A percentile compares a stretch with the other conserved stretches of the same genome.
These are phyloP conservation scores for Lamellibrachia luymesi DNA, from an alignment of 1,140 invertebrate species.

Conservation along the genomic window DNA sequence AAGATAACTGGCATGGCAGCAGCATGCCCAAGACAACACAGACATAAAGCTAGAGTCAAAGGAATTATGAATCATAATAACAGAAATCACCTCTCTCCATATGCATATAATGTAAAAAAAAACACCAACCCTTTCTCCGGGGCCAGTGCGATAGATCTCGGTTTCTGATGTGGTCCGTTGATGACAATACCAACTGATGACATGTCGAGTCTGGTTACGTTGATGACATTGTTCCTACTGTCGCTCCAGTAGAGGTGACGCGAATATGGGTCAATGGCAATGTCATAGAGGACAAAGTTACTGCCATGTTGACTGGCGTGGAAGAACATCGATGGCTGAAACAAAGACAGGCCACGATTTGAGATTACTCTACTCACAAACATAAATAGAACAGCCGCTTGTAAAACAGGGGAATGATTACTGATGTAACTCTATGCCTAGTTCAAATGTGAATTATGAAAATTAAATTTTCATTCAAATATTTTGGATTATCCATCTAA, in stretches of 20 bases:
- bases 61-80: background rate
- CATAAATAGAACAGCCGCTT: too few relatives aligned
- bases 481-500: background rate
- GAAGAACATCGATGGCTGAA: background rate
- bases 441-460: background rate
- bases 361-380: too few relatives aligned
- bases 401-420: too few relatives aligned
- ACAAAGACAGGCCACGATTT: background rate
- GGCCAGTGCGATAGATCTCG: conserved; percentile 79
- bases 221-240: conserved; percentile 77
- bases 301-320: background rate
- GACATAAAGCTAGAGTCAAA: background rate
- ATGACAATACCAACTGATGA: conserved; percentile 71
- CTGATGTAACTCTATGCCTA: too few relatives aligned
- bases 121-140: conserved; percentile 66
- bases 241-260: conserved; percentile 86
- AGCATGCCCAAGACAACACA: too few relatives aligned
- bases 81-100: conserved; percentile 17
- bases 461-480: background rate
- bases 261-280: conserved; percentile 81
- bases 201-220: conserved; percentile 74
- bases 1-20: too few relatives aligned
- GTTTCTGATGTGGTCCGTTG: conserved; percentile 70
- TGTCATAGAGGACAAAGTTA: conserved; percentile 65
- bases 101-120: conserved; percentile 23